phyloP scores from a whole-genome alignment of 2,797 vertebrate genomes.

The Cheirogaleus major region DNA sequence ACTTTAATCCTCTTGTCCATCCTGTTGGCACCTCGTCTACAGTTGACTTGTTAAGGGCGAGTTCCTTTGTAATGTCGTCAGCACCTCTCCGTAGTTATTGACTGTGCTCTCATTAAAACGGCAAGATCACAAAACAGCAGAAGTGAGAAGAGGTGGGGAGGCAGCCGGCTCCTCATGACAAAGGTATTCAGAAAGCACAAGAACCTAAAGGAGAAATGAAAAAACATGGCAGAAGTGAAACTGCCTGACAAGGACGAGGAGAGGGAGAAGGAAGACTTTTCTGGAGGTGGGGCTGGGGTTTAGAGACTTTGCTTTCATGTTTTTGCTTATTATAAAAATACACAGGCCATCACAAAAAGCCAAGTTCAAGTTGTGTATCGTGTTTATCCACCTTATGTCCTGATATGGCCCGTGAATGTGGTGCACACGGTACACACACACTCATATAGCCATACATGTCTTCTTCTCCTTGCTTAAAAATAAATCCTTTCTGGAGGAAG shows the following conservation, averaged over 20 bases:
- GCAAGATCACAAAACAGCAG: conserved; percentile 70
- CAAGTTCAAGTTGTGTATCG: background rate
- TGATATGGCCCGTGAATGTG: background rate
- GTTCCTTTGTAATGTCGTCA: conserved; percentile 67
- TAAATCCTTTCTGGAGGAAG: background rate
- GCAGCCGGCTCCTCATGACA: conserved; percentile 44
- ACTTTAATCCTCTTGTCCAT: conserved; percentile 70
- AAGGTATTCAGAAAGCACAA: conserved; percentile 65
- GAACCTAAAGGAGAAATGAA: conserved; percentile 82
- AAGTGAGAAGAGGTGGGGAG: conserved; percentile 63
- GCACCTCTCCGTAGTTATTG: conserved; percentile 49
- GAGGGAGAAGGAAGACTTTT: background rate
- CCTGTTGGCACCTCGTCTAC: conserved; percentile 60
- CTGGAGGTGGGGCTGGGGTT: background rate
- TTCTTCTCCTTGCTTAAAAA: conserved; percentile 2
- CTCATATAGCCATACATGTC: background rate
- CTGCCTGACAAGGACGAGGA: background rate
- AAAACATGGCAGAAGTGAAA: conserved; percentile 82
- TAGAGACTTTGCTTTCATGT: background rate
- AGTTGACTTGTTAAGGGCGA: conserved; percentile 61
- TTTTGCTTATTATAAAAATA: conserved; percentile 14
- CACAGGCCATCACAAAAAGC: background rate
- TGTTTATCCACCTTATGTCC: background rate
- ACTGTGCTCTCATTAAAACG: conserved; percentile 62
- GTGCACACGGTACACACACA: background rate